A percentile compares a stretch with the other conserved stretches of the same genome.
Evolutionary conservation across 1,140 invertebrate genomes (phyloP).

Genomic region (Zaprionus ornatus): DNA sequence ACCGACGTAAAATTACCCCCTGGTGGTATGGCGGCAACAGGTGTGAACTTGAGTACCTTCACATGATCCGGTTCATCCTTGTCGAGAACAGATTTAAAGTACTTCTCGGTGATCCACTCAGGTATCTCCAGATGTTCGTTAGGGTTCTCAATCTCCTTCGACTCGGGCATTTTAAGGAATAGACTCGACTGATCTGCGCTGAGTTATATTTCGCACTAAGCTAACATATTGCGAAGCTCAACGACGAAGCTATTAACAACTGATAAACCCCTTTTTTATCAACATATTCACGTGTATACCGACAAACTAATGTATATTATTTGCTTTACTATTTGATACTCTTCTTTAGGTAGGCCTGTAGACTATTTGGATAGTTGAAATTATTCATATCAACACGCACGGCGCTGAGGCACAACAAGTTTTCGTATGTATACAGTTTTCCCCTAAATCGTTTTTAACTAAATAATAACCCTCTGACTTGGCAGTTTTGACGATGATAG

Average conservation of each 20-base stretch:
- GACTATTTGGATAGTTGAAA: background rate
- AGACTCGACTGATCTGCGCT: background rate
- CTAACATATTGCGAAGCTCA: background rate
- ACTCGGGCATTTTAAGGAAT: constrained; percentile 12
- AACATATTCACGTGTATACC: background rate
- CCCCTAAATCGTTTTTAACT: background rate
- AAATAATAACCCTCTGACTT: background rate
- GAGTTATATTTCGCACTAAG: constrained; percentile 12
- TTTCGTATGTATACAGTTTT: background rate
- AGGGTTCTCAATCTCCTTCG: constrained; percentile 58
- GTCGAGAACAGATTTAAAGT: constrained; percentile 80
- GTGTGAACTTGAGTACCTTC: constrained; percentile 57
- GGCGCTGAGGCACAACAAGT: too few species aligned
- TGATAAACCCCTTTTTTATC: constrained; percentile 23
- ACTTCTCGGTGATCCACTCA: constrained; percentile 84
- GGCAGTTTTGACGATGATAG: background rate
- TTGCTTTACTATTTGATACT: background rate
- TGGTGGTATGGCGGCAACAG: constrained; percentile 66
- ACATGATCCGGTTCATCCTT: constrained; percentile 78
- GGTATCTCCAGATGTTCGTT: constrained; percentile 70
- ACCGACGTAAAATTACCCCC: constrained; percentile 73
- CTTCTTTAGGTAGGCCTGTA: background rate
- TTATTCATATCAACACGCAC: too few species aligned
- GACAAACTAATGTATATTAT: background rate
- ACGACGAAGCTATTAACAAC: background rate